phyloP scores from a whole-genome alignment of 2,888 invertebrate species.

The Odontothrips loti region DNA sequence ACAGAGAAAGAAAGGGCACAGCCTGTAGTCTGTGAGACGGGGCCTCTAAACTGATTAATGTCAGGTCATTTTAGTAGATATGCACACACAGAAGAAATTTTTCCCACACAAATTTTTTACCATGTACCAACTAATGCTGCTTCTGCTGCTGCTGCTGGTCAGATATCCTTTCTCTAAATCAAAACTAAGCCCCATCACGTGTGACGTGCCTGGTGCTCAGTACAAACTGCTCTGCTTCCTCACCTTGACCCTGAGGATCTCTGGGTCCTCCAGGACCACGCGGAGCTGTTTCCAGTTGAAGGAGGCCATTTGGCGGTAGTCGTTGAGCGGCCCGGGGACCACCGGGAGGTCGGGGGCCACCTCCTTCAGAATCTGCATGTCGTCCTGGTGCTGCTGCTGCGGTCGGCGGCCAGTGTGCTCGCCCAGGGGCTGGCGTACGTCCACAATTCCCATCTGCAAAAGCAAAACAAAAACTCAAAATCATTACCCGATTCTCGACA shows the following conservation, averaged over 20 bases:
- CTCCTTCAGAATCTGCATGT: not conserved
- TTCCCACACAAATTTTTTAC: not conserved
- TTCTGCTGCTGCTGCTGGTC: not conserved
- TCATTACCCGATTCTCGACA: not conserved
- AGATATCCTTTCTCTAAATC: slow-evolving; percentile 28
- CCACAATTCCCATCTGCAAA: not conserved
- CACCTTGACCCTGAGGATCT: slow-evolving; percentile 73
- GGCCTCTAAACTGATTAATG: not conserved
- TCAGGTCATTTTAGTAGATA: not conserved
- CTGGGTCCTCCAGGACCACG: slow-evolving; percentile 72
- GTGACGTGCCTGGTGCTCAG: not conserved
- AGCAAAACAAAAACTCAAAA: not conserved
- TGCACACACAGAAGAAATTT: not conserved
- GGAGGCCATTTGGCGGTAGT: slow-evolving; percentile 69
- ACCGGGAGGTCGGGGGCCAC: slow-evolving; percentile 11
- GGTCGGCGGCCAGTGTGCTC: not conserved
- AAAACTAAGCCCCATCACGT: slow-evolving; percentile 30
- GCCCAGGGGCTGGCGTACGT: not conserved
- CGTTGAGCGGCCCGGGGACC: slow-evolving; percentile 64
- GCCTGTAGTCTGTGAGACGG: no score
- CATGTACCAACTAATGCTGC: no score
- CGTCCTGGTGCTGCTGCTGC: not conserved
- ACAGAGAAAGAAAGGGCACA: not conserved
- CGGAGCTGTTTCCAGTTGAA: slow-evolving; percentile 86
- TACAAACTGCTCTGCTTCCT: slow-evolving; percentile 36